Conservation (phyloP, 64 coral and sea anemone species). For the Cladopsammia gracilis region DNA sequence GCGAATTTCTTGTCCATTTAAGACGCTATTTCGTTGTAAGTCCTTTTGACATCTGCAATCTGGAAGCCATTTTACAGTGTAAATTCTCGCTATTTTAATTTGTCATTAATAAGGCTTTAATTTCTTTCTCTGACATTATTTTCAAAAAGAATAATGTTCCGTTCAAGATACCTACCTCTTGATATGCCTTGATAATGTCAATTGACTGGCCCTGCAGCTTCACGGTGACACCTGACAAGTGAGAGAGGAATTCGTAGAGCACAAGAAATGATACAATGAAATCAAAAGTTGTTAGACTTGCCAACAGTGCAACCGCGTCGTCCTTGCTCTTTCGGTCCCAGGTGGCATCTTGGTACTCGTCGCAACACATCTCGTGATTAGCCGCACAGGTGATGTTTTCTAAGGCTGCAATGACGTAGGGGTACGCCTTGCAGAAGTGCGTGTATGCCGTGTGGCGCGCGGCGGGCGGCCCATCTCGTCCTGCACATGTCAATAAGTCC, state of each 20-base stretch:
- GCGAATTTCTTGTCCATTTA: conserved; percentile 68
- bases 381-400: conserved; percentile 61
- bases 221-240: conserved; percentile 68
- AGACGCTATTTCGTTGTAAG: conserved; percentile 55
- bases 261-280: conserved; percentile 78
- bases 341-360: conserved; percentile 46
- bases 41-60: conserved; percentile 71
- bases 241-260: conserved; percentile 73
- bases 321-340: conserved; percentile 85
- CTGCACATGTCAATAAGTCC: conserved; percentile 80
- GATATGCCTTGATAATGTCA: conserved; percentile 63
- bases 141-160: conserved; percentile 29
- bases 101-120: neutral
- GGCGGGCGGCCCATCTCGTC: conserved; percentile 86
- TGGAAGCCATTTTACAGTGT: conserved; percentile 49
- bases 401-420: conserved; percentile 59
- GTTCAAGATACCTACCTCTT: conserved; percentile 61
- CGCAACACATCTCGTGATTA: conserved; percentile 49
- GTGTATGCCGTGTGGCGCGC: conserved; percentile 69
- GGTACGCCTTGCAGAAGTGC: conserved; percentile 70
- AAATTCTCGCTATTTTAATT: conserved; percentile 32
- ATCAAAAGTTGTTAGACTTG: conserved; percentile 69
- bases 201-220: conserved; percentile 70
- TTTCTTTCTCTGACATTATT: conserved; percentile 12
- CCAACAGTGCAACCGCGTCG: conserved; percentile 75